Evolutionary conservation across 2,888 invertebrate species (phyloP).

Genomic region (Onthophagus sagittarius): DNA sequence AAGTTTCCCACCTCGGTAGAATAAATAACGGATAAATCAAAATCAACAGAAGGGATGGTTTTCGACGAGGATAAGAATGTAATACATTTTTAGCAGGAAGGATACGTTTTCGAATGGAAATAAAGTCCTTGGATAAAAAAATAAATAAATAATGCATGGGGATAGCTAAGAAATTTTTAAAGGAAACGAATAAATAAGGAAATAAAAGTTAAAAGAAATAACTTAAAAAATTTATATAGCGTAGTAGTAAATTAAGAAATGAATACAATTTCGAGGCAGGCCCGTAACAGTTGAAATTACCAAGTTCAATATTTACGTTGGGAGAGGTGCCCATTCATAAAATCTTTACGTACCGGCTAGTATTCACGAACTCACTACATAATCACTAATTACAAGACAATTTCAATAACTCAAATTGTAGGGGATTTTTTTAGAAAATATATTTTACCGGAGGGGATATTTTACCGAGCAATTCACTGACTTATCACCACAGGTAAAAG

Average conservation of each 20-base stretch:
- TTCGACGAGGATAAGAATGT: not conserved
- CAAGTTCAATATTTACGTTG: not conserved
- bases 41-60: conserved; percentile 5
- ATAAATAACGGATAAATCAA: conserved; percentile 13
- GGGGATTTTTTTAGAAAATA: not conserved
- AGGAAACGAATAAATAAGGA: not conserved
- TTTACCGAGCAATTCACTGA: conserved; percentile 5
- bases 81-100: not conserved
- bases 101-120: not conserved
- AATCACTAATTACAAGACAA: not conserved
- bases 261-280: not conserved
- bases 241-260: no score
- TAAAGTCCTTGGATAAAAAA: conserved; percentile 1
- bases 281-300: not conserved
- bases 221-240: no score
- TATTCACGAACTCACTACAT: not conserved
- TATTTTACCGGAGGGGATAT: not conserved
- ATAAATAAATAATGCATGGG: conserved; percentile 6
- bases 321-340: not conserved
- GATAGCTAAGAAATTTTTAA: not conserved
- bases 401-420: not conserved
- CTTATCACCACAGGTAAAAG: not conserved
- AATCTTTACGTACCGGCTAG: not conserved
- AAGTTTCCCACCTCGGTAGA: conserved; percentile 2
- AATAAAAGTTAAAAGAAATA: not conserved